These are phyloP conservation scores for Hoplias malabaricus DNA, from an alignment of 2,113 vertebrate genomes.

Conservation along the genomic window DNA sequence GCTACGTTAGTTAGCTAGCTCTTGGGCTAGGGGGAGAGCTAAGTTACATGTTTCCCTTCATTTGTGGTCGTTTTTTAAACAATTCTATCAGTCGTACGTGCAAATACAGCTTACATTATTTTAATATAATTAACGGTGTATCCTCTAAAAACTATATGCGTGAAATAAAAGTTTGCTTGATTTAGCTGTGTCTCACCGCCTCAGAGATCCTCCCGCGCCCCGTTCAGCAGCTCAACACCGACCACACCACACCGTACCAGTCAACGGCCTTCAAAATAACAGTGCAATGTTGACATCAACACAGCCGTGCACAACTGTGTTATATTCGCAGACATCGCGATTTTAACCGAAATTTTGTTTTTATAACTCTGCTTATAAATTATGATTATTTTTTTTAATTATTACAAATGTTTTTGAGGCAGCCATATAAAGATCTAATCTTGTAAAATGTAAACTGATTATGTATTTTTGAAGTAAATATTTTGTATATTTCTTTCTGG, in stretches of 20 bases:
- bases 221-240: background rate
- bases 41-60: background rate
- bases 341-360: too few species aligned
- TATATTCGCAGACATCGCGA: background rate
- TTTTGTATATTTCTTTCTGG: too few species aligned
- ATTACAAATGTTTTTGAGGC: too few species aligned
- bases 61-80: background rate
- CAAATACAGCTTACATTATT: too few species aligned
- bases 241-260: background rate
- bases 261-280: conserved; percentile 10
- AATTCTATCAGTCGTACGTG: too few species aligned
- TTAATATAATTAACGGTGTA: too few species aligned
- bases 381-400: too few species aligned
- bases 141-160: too few species aligned
- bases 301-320: background rate
- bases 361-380: too few species aligned
- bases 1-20: background rate
- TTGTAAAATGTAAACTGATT: too few species aligned
- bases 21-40: background rate
- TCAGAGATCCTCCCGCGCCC: conserved; percentile 25
- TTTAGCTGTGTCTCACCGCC: conserved; percentile 23
- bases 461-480: too few species aligned
- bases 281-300: background rate
- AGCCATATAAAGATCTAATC: too few species aligned
- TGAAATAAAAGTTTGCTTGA: background rate